Conservation (phyloP, 2,113 vertebrate species). For the Ctenomys sociabilis region DNA sequence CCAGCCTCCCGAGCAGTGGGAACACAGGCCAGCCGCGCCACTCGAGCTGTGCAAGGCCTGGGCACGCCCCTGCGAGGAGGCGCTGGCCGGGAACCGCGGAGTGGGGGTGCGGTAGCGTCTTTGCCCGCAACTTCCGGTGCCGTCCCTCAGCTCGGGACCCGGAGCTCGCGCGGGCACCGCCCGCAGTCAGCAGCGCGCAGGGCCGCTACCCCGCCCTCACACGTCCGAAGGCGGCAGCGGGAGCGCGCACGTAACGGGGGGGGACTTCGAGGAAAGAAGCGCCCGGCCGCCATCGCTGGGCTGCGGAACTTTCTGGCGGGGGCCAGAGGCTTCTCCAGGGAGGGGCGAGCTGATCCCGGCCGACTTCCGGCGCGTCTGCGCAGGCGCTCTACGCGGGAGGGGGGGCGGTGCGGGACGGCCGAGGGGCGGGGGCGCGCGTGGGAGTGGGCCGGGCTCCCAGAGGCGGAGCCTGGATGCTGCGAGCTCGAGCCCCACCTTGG, state of each 20-base stretch:
- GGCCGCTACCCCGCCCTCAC: too few relatives aligned
- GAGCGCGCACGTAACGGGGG: too few relatives aligned
- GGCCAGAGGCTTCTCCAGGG: not conserved
- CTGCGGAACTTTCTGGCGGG: accelerated
- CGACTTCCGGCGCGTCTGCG: not conserved
- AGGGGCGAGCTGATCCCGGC: accelerated
- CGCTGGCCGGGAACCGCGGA: not conserved
- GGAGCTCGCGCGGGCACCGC: not conserved
- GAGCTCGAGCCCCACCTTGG: too few relatives aligned
- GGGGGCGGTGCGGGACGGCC: too few relatives aligned
- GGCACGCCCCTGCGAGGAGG: not conserved
- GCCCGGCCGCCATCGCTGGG: accelerated
- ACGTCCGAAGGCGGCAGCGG: accelerated
- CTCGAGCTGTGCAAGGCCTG: accelerated
- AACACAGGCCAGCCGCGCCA: not conserved
- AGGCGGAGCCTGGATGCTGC: too few relatives aligned
- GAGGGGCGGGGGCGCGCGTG: not conserved
- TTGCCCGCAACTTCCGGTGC: not conserved
- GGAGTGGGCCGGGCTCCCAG: too few relatives aligned
- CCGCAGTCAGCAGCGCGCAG: not conserved
- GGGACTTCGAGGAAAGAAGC: not conserved
- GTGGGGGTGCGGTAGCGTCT: accelerated
- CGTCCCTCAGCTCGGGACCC: not conserved
- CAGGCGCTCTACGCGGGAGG: too few relatives aligned
- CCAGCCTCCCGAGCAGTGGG: not conserved